Evolutionary conservation across 1,140 invertebrate species (phyloP).

Genomic region (Drosophila takahashii): DNA sequence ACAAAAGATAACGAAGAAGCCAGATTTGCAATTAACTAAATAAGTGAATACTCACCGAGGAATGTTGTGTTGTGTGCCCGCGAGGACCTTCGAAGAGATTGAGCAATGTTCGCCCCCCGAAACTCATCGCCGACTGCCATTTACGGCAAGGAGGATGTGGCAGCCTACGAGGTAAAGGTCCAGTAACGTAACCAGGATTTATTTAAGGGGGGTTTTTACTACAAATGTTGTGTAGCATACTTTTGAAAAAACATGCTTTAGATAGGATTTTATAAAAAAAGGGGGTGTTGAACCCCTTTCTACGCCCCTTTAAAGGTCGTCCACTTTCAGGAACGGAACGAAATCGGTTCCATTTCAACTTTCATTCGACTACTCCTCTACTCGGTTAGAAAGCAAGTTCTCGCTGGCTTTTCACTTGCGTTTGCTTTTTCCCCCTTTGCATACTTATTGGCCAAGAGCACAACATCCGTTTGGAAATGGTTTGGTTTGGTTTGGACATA

Average conservation of each 20-base stretch:
- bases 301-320: constrained; percentile 49
- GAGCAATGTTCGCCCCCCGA: constrained; percentile 82
- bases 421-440: constrained; percentile 20
- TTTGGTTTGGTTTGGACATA: neutral
- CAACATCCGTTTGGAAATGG: constrained; percentile 44
- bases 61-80: constrained; percentile 52
- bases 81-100: constrained; percentile 38
- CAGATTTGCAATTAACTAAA: constrained; percentile 35
- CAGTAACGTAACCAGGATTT: no score
- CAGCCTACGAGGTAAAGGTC: constrained; percentile 84
- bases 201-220: no score
- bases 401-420: constrained; percentile 28
- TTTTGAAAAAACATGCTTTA: no score
- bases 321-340: constrained; percentile 7
- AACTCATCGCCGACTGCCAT: constrained; percentile 82
- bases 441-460: constrained; percentile 21
- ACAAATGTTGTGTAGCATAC: no score
- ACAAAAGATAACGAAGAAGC: constrained; percentile 38
- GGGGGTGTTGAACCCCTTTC: no score
- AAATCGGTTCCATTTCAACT: constrained; percentile 38
- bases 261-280: no score
- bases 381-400: constrained; percentile 48
- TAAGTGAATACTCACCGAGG: constrained; percentile 41
- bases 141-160: constrained; percentile 83
- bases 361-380: constrained; percentile 23